Percentiles rank a stretch among this genome's conserved stretches.
Evolutionary conservation across 1,140 invertebrate species (phyloP).

Genomic region (Goniozus legneri): DNA sequence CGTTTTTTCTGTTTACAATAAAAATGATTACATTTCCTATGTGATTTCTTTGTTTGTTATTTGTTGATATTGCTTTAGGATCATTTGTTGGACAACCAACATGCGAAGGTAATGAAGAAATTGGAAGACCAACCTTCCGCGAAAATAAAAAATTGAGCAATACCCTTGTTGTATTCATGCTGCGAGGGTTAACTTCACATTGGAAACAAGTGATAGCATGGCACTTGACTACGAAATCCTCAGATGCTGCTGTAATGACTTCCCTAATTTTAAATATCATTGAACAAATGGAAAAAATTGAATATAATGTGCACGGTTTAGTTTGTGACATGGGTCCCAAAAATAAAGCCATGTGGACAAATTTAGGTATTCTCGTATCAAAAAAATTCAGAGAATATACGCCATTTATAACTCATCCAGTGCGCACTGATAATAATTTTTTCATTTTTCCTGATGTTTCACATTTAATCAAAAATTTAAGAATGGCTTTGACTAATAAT

Average conservation of each 20-base stretch:
- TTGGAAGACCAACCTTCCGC: too few species aligned
- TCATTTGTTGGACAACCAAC: not conserved
- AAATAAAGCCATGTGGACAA: not conserved
- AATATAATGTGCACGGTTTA: not conserved
- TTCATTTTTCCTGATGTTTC: not conserved
- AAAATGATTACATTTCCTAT: too few species aligned
- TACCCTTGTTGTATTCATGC: not conserved
- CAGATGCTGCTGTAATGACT: not conserved
- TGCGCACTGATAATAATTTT: not conserved
- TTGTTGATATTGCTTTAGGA: too few species aligned
- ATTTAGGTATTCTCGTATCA: not conserved
- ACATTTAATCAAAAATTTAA: not conserved
- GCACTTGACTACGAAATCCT: not conserved
- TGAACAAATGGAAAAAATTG: not conserved
- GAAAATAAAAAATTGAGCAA: not conserved
- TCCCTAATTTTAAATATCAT: not conserved
- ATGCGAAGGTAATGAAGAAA: too few species aligned
- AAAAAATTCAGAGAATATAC: not conserved
- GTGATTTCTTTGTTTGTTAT: too few species aligned
- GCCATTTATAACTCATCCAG: not conserved
- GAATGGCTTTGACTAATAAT: not conserved
- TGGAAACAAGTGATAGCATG: not conserved
- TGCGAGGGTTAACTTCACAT: not conserved
- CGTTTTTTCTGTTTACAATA: too few species aligned
- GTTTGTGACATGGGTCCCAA: not conserved